Conservation (phyloP, 2,797 vertebrate species). For the Urosaurus nigricauda region DNA sequence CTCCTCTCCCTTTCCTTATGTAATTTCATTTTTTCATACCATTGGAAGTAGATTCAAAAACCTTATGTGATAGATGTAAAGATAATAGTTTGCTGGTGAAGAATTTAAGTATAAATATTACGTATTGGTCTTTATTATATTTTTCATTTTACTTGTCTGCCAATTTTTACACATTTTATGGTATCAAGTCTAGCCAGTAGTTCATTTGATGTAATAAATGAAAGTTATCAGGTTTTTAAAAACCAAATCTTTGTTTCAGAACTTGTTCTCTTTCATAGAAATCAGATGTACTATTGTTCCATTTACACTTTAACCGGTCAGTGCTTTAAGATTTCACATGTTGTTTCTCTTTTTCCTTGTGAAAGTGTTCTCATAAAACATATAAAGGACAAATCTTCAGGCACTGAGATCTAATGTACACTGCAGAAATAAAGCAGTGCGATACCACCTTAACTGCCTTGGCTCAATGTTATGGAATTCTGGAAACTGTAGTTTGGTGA, state of each 20-base stretch:
- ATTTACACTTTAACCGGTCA: neutral
- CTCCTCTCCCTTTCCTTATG: neutral
- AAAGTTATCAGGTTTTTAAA: neutral
- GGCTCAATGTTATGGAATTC: no score
- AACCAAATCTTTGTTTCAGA: neutral
- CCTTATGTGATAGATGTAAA: neutral
- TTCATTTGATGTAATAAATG: neutral
- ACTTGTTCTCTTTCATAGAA: neutral
- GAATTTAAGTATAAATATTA: slow-evolving; percentile 2
- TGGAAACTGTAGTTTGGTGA: no score
- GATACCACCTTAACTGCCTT: no score
- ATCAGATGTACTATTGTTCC: neutral
- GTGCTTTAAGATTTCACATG: neutral
- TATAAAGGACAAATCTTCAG: neutral
- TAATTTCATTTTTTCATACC: neutral
- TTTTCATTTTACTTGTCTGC: neutral
- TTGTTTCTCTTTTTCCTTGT: neutral
- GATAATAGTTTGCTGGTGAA: neutral
- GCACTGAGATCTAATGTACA: no score
- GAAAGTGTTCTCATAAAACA: neutral
- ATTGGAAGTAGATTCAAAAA: neutral
- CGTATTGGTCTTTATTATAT: neutral
- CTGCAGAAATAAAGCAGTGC: no score
- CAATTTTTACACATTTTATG: neutral
- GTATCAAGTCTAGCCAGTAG: neutral